phyloP scores from a whole-genome alignment of 2,113 vertebrate genomes.

The Lepisosteus oculatus region DNA sequence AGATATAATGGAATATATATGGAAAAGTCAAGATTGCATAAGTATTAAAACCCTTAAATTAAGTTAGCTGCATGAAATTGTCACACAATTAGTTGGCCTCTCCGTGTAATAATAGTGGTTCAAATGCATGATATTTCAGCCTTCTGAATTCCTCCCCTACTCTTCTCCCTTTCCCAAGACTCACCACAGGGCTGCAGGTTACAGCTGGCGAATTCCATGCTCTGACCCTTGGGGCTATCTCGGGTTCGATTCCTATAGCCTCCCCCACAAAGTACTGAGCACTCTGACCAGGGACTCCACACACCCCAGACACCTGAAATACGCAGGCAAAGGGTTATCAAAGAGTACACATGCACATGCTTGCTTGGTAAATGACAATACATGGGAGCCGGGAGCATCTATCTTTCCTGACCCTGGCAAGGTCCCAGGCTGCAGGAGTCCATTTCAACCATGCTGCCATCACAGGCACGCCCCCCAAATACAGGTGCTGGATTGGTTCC shows the following conservation, averaged over 20 bases:
- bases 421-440: slow-evolving; percentile 78
- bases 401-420: slow-evolving; percentile 61
- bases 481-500: slow-evolving; percentile 61
- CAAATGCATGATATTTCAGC: no score
- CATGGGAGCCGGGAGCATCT: no score
- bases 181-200: slow-evolving; percentile 78
- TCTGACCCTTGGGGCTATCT: slow-evolving; percentile 45
- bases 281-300: slow-evolving; percentile 76
- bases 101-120: no score
- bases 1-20: no score
- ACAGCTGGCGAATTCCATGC: slow-evolving; percentile 75
- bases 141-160: no score
- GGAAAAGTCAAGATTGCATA: no score
- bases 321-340: slow-evolving; percentile 8
- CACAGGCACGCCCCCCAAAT: slow-evolving; percentile 65
- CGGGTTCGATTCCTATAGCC: slow-evolving; percentile 75
- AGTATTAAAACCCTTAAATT: no score
- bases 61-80: no score
- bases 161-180: neutral
- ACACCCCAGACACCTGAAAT: slow-evolving; percentile 51
- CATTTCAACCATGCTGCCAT: slow-evolving; percentile 64
- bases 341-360: neutral
- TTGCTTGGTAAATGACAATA: no score
- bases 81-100: no score
- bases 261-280: slow-evolving; percentile 79